Evolutionary conservation across 1,140 invertebrate species (phyloP), one percentile per base, ranked within the genome.

Genomic region (Sweltsa coloradensis): DNA sequence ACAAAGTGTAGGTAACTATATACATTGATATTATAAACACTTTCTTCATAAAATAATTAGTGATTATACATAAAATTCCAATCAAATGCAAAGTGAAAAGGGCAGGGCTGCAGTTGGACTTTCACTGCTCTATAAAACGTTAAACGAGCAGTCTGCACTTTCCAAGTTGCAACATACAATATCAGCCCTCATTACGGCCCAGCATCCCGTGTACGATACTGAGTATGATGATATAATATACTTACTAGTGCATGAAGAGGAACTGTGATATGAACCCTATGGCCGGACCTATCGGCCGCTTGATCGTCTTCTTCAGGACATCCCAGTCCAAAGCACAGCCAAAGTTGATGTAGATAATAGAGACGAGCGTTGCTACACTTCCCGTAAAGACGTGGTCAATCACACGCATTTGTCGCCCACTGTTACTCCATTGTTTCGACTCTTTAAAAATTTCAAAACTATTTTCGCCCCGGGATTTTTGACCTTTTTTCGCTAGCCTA

Each of bases 331-430:
- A 72, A 0, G 90, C 88, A 63, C 89, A 93, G 1, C 92, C 92
- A 70, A 95, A 94, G 65, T 95, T 93, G 36, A 95, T 83, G 60
- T 90, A 95, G 50, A 92, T 79, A 37, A 93, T 67, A 1, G 81
- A 79, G 41, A 94, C 86, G 36, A 96, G 72, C 39, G 76, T 62
- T 6, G 81, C 80, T 3, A 94, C 79, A 46, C 83, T 85, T 29
- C 66, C 72, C 0, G 83, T 81, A 55, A 94, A 95, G 14, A 87
- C 64, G 5, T 66, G 73, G 60, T 92, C 88, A 16, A 91, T 73
- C 18, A 74, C 48, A 34, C 79, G 62, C 34, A 75, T 58, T 46
- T 77, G 68, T 23, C 85, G 64, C 44, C 67, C 0, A 89, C 77
- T 9, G 68, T 73, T 5, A 88, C 65, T 0, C 64, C 22, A 16